These are phyloP conservation scores for Procavia capensis DNA, from an alignment of 2,113 vertebrate species.

Conservation along the genomic window DNA sequence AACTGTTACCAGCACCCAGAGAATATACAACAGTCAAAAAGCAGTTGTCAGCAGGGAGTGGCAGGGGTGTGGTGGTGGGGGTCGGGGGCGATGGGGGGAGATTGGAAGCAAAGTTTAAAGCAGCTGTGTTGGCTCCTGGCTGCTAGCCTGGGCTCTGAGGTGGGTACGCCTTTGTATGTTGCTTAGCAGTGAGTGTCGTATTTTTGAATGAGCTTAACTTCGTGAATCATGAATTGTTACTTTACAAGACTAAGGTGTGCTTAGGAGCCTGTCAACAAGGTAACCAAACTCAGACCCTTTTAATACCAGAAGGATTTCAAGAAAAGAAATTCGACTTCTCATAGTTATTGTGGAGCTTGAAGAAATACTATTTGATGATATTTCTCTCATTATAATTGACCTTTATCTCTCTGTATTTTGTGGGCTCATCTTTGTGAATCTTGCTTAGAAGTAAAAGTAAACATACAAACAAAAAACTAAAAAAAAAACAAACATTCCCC, in stretches of 20 bases:
- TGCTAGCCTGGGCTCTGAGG: slow-evolving; percentile 54
- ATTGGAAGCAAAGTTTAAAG: neutral
- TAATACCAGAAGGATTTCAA: slow-evolving; percentile 50
- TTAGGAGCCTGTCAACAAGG: slow-evolving; percentile 39
- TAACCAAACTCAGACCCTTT: slow-evolving; percentile 65
- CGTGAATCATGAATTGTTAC: slow-evolving; percentile 76
- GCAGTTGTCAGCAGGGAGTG: too few relatives aligned
- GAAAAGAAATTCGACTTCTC: slow-evolving; percentile 13
- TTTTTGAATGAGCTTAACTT: slow-evolving; percentile 71
- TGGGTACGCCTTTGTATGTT: slow-evolving; percentile 66
- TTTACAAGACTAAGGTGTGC: slow-evolving; percentile 72
- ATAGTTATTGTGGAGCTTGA: slow-evolving; percentile 19
- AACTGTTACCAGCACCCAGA: neutral
- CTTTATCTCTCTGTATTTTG: neutral
- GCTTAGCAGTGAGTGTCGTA: slow-evolving; percentile 76
- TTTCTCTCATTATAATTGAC: neutral
- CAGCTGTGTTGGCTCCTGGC: slow-evolving; percentile 43
- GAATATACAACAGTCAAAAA: neutral
- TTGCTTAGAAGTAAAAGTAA: neutral
- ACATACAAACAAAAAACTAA: neutral
- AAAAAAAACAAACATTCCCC: neutral
- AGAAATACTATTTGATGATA: slow-evolving; percentile 39
- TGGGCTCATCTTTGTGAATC: neutral
- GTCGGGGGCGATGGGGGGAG: neutral
- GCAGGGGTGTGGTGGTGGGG: too few relatives aligned